Evolutionary conservation across 1,140 invertebrate genomes (phyloP), one percentile per base, ranked within the genome.

Genomic region (Papilio helenus): DNA sequence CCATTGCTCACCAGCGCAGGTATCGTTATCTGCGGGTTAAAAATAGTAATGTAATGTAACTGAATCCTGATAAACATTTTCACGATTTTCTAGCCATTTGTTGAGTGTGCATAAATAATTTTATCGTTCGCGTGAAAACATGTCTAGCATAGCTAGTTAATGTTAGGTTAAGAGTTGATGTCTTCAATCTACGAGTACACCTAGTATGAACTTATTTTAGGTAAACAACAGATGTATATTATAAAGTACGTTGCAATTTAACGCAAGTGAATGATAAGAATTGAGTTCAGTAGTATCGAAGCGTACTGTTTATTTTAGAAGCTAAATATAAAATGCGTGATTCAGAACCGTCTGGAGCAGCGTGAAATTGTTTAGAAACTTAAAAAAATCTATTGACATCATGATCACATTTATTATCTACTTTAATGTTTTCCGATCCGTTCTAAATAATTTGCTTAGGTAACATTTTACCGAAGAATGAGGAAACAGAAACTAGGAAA

Each of bases 1-100:
- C 90, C 93, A 9, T 74, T 91, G n/a, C 83, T 91, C 2, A 90
- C 88, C 20, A 91, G 85, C 79, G 90, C 90, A 82, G 90, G 91
- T 68, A 68, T 14, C 18, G 18, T 8, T 55, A 8, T n/a, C n/a
- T 20, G 8, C 5, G 1, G 16, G 8, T 55, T n/a, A 0, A 9
- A 20, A 55, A 55, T 20, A 55, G 18, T 55, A 55, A 55, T 20
- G 4, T 26, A 68, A 68, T 68, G 3, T 12, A 8, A 3, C 5
- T 34, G 7, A 42, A n/a, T 9, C 10, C 16, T 20, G 9, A 44
- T 18, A 73, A 14, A 20, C 72, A 72, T 72, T 7, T n/a, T n/a
- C n/a, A 26, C 23, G 55, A 58, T 23, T 20, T 55, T 9, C n/a
- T 23, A 23, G 20, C 8, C 9, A 58, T 58, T 26, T 20, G 23